Evolutionary conservation across 2,888 invertebrate genomes (phyloP).

Genomic region (Drosophila nigricruria): DNA sequence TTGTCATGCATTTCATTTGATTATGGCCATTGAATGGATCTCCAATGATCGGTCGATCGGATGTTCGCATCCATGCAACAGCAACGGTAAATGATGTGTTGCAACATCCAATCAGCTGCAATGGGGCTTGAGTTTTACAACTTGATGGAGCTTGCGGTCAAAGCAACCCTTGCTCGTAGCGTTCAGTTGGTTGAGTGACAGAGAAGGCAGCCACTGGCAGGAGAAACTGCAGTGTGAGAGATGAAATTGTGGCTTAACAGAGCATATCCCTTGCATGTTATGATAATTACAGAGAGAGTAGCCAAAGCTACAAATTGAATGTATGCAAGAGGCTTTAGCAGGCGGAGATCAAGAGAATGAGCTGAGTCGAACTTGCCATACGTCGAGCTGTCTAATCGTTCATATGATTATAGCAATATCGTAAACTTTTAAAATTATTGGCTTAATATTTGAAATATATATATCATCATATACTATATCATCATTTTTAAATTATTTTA

Average conservation of each 20-base stretch:
- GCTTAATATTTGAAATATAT: not conserved
- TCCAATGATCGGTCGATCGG: not conserved
- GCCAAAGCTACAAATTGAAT: not conserved
- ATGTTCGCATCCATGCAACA: not conserved
- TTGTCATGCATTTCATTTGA: slow-evolving; percentile 32
- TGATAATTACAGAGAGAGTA: not conserved
- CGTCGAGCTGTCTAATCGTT: too few species aligned
- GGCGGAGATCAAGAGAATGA: too few species aligned
- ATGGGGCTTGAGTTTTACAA: not conserved
- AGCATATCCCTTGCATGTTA: too few species aligned
- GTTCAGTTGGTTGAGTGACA: not conserved
- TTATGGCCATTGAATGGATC: slow-evolving; percentile 18
- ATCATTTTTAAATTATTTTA: too few species aligned
- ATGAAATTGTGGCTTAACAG: not conserved
- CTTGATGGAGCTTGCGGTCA: slow-evolving; percentile 31
- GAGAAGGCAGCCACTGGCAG: not conserved
- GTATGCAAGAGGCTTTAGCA: not conserved
- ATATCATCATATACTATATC: too few species aligned
- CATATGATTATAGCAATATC: too few species aligned
- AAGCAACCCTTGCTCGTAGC: not conserved
- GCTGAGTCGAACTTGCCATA: too few species aligned
- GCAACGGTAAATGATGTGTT: slow-evolving; percentile 20
- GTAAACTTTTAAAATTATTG: not conserved
- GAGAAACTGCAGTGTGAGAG: not conserved
- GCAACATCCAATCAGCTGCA: slow-evolving; percentile 7